Evolutionary conservation across 2,113 vertebrate species (phyloP), one percentile per base, ranked within the genome.

Genomic region (Ploceus nigricollis): DNA sequence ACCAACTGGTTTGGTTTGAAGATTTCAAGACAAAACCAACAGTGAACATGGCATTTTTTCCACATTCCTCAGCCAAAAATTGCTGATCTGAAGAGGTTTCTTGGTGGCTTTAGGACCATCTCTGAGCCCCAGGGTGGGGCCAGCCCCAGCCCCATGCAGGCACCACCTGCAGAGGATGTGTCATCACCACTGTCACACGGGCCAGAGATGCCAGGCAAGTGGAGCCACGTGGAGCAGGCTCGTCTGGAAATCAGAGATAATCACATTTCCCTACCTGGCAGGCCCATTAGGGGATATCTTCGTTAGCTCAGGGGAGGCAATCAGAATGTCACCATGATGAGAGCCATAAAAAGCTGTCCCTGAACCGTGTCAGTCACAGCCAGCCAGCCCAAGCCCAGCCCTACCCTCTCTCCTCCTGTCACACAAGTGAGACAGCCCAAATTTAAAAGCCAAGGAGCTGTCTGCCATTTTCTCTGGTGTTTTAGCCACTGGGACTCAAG

Each of bases 401-500:
- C 88, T 88, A 31, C 71, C 85, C 75, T 90, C 24, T 77, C 76
- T 57, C 44, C 78, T 88, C 71, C 87, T 88, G 75, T 89, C 92
- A 78, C 44, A 12, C 48, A 56, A 90, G 72, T 1, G 48, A 94
- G 76, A 81, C 85, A 94, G 61, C 69, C 82, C 70, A 58, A 20
- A 93, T 76, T 27, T 61, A 87, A 94, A 90, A 90, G 90, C 93
- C 94, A 96, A 89, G 61, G 86, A 89, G 11, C 76, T 89, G 90
- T 56, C 93, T 97, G 94, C 90, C 94, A 92, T 96, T 93, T 93
- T 95, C 84, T 35, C 90, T 86, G 44, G 47, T 90, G 64, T 79
- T 90, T 87, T 90, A 94, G 83, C 93, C 86, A 82, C 94, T 85
- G 85, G 77, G 76, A 85, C 71, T 90, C 63, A 33, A 72, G 82